Conservation (phyloP, 35 echinoderm and acorn worm species). For the Heliocidaris erythrogramma region DNA sequence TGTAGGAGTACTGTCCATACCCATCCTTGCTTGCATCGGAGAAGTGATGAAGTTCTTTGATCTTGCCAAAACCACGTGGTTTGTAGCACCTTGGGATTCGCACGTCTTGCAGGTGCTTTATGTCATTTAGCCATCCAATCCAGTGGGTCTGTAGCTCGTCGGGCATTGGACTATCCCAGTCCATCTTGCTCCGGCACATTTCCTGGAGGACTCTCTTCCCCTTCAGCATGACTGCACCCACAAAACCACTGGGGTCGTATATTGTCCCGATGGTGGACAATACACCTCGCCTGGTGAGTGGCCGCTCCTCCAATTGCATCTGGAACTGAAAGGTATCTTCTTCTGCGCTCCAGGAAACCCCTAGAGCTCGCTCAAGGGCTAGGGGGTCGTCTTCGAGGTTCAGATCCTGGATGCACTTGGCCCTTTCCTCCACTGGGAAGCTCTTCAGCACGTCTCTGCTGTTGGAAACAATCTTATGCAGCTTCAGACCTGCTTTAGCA, state of each 20-base stretch:
- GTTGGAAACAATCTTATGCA: constrained; percentile 73
- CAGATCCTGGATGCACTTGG: constrained; percentile 47
- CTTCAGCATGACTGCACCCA: constrained; percentile 59
- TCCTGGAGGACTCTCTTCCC: constrained; percentile 66
- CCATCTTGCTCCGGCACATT: constrained; percentile 49
- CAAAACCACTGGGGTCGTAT: constrained; percentile 63
- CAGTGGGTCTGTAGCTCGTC: constrained; percentile 26
- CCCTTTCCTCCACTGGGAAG: constrained; percentile 27
- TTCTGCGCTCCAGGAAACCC: constrained; percentile 55
- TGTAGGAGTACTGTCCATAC: constrained; percentile 64
- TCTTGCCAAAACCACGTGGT: constrained; percentile 44
- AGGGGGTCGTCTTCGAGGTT: no score
- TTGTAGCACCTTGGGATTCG: constrained; percentile 59
- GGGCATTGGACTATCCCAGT: constrained; percentile 65
- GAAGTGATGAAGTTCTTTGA: constrained; percentile 71
- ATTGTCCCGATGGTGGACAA: constrained; percentile 50
- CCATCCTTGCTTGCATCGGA: constrained; percentile 66
- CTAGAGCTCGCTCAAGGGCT: constrained; percentile 58
- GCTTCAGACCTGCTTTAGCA: constrained; percentile 50
- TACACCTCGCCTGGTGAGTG: constrained; percentile 49
- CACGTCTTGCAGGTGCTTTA: constrained; percentile 37
- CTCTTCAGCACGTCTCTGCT: constrained; percentile 36
- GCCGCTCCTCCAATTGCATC: constrained; percentile 31
- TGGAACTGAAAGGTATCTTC: constrained; percentile 50
- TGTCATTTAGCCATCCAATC: constrained; percentile 67